These are phyloP conservation scores for Leptocoma aspasia DNA, from an alignment of 2,113 vertebrate genomes.

Conservation along the genomic window DNA sequence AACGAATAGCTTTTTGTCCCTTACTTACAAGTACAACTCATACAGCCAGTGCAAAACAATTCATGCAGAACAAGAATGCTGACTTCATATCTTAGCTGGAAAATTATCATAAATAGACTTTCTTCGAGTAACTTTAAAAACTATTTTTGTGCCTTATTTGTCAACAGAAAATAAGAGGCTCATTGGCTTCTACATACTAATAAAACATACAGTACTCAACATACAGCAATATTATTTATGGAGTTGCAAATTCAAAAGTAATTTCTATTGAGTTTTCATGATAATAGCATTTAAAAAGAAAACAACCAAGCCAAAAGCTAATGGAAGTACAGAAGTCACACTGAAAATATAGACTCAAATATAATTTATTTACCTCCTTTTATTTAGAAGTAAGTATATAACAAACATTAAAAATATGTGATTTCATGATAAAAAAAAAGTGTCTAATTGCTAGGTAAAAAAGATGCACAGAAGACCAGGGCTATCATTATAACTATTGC, in stretches of 20 bases:
- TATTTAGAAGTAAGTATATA: neutral
- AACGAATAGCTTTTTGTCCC: neutral
- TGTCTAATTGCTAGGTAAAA: neutral
- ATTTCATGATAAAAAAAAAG: neutral
- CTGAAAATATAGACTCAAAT: neutral
- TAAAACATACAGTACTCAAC: neutral
- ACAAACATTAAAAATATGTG: neutral
- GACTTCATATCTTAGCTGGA: neutral
- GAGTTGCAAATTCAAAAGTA: neutral
- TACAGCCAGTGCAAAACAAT: neutral
- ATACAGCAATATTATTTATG: neutral
- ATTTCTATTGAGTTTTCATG: neutral
- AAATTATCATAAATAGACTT: neutral
- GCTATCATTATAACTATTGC: neutral
- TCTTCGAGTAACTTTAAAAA: neutral
- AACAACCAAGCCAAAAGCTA: neutral
- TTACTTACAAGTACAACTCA: neutral
- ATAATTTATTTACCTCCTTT: neutral
- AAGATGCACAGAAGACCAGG: neutral
- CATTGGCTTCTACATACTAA: neutral
- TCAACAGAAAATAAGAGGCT: neutral
- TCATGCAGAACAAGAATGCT: neutral
- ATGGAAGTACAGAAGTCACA: neutral
- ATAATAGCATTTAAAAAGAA: neutral
- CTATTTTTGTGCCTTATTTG: neutral